Evolutionary conservation across 2,888 invertebrate genomes (phyloP).

Genomic region (Linnaemya vulpina): DNA sequence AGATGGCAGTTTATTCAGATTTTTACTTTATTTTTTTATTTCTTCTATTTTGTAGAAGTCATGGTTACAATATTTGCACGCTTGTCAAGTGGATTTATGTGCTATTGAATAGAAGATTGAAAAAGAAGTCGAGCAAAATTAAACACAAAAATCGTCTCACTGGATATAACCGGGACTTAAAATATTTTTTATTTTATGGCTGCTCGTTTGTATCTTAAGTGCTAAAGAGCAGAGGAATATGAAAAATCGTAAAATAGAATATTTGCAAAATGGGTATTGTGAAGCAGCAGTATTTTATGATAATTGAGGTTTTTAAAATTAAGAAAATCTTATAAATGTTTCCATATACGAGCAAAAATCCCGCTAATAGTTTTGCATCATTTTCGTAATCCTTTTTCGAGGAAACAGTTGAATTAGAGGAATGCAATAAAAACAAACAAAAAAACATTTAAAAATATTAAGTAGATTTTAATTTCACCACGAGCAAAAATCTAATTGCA

Average conservation of each 20-base stretch:
- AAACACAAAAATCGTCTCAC: not conserved
- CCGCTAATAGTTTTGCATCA: not conserved
- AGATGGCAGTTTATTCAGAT: not conserved
- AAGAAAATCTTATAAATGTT: no score
- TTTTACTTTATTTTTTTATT: not conserved
- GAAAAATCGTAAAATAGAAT: not conserved
- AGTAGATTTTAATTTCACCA: conserved; percentile 44
- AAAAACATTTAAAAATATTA: not conserved
- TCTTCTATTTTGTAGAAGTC: not conserved
- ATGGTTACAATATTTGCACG: conserved; percentile 29
- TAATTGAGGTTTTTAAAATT: no score
- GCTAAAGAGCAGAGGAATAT: not conserved
- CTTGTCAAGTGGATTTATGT: not conserved
- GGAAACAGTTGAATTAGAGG: not conserved
- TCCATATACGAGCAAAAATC: not conserved
- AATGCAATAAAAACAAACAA: not conserved
- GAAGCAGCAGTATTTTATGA: not conserved
- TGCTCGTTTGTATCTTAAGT: not conserved
- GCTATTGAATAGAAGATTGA: not conserved
- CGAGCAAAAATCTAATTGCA: conserved; percentile 23
- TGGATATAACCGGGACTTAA: not conserved
- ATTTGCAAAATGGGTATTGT: not conserved
- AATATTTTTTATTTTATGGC: not conserved
- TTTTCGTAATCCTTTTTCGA: not conserved
- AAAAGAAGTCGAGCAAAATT: not conserved